phyloP scores from a whole-genome alignment of 2,888 invertebrate genomes.

The Laspeyria flexula region DNA sequence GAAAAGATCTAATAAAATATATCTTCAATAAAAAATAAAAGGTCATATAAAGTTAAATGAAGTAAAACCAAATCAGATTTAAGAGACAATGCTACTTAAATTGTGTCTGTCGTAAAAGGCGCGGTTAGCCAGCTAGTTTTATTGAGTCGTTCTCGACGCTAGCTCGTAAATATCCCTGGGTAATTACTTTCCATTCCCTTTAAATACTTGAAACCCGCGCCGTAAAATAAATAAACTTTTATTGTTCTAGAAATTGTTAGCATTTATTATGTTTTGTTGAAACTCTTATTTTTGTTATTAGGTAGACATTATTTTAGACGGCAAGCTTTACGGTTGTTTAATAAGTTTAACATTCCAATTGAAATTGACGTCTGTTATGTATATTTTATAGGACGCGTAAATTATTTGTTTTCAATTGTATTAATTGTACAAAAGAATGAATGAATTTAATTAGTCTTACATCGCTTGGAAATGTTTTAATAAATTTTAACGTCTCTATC shows the following conservation, averaged over 20 bases:
- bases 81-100: conserved; percentile 68
- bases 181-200: conserved; percentile 81
- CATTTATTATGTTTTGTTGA: conserved; percentile 44
- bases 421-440: too few species aligned
- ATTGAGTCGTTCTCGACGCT: conserved; percentile 77
- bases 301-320: conserved; percentile 7
- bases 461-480: too few species aligned
- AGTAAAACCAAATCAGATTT: conserved; percentile 53
- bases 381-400: not conserved
- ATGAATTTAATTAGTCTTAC: too few species aligned
- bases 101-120: conserved; percentile 69
- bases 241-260: conserved; percentile 49
- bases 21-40: too few species aligned
- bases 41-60: conserved; percentile 26
- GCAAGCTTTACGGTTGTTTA: conserved; percentile 1
- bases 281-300: conserved; percentile 37
- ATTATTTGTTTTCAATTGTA: not conserved
- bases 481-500: too few species aligned
- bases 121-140: conserved; percentile 79
- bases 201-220: conserved; percentile 66
- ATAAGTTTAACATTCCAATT: not conserved
- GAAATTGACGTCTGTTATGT: conserved; percentile 2
- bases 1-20: too few species aligned
- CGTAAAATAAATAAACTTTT: conserved; percentile 63
- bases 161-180: conserved; percentile 79